Evolutionary conservation across 1,140 invertebrate genomes (phyloP).

Genomic region (Radopholus similis): DNA sequence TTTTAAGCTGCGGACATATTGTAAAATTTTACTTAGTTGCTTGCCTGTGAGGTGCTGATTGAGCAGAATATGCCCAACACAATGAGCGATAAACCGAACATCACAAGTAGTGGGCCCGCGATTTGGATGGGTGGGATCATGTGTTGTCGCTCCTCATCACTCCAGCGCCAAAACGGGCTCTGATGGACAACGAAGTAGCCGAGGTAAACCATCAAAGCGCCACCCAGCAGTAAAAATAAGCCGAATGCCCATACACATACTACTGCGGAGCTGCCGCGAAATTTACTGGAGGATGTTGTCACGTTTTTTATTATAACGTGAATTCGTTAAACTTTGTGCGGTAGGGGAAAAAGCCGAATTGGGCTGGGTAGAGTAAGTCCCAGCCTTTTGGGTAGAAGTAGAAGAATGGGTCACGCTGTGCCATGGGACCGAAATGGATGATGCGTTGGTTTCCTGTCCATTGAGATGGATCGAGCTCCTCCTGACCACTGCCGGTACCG

Average conservation of each 20-base stretch:
- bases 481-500: constrained; percentile 18
- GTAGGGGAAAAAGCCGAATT: constrained; percentile 60
- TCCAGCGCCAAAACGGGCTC: constrained; percentile 55
- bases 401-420: constrained; percentile 59
- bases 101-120: constrained; percentile 49
- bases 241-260: constrained; percentile 58
- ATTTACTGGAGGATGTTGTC: constrained; percentile 45
- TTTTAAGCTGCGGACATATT: no score
- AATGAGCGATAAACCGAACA: constrained; percentile 40
- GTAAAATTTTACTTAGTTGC: no score
- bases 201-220: constrained; percentile 52
- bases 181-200: constrained; percentile 54
- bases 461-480: constrained; percentile 51
- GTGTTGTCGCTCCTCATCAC: constrained; percentile 3
- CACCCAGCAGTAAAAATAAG: constrained; percentile 53
- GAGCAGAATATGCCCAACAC: constrained; percentile 45
- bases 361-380: constrained; percentile 58
- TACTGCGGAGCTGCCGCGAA: constrained; percentile 52
- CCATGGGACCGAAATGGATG: constrained; percentile 59
- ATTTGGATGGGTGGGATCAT: constrained; percentile 46
- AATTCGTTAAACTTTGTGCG: constrained; percentile 48
- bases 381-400: constrained; percentile 60
- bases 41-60: constrained; percentile 50
- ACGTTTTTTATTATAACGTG: constrained; percentile 1
- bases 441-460: constrained; percentile 59